Conservation (phyloP, 2,113 vertebrate species). For the Sander vitreus region DNA sequence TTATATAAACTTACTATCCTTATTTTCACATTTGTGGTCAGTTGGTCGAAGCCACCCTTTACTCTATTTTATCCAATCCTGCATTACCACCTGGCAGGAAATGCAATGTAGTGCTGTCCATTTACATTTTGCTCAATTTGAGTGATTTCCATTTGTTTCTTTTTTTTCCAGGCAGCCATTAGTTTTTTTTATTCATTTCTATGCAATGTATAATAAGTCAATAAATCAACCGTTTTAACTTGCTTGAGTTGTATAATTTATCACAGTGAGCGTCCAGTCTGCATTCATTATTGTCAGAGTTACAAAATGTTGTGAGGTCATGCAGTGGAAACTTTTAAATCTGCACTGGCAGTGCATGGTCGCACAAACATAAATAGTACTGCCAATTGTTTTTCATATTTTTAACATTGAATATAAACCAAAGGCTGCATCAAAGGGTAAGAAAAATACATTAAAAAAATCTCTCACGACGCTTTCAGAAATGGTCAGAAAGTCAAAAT, state of each 20-base stretch:
- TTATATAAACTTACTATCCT: neutral
- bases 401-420: neutral
- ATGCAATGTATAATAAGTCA: neutral
- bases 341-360: neutral
- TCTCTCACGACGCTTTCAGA: neutral
- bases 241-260: neutral
- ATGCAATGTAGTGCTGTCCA: neutral
- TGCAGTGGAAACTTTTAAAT: neutral
- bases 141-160: neutral
- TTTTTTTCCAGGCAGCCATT: neutral
- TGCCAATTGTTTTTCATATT: neutral
- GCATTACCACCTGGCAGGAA: neutral
- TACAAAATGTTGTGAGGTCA: neutral
- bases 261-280: neutral
- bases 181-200: neutral
- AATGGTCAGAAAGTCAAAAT: neutral
- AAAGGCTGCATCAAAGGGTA: neutral
- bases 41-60: neutral
- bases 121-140: neutral
- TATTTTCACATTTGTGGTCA: neutral
- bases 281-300: neutral
- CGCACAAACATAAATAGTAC: neutral
- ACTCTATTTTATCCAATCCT: neutral
- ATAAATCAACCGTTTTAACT: neutral
- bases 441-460: neutral